Evolutionary conservation across 2,888 invertebrate genomes (phyloP), one percentile per base, ranked within the genome.

Genomic region (Tiliacea aurago): DNA sequence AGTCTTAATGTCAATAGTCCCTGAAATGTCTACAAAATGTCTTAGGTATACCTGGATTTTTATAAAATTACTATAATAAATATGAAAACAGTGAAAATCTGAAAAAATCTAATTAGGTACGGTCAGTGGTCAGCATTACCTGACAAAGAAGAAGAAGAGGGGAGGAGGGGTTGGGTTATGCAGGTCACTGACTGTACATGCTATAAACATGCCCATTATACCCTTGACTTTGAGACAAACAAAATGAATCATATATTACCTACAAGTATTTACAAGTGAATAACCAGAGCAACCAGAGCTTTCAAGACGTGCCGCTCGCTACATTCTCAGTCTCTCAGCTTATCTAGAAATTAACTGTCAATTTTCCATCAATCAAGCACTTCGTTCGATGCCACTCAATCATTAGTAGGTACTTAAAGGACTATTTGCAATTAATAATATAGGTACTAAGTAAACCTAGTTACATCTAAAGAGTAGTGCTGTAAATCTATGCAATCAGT

Each of bases 201-300:
- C 55, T 69, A 62, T 75, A 47, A 75, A 65, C 51, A 65, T 9
- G 4, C 13, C 1, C 47, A 64, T 49, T 53, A 53, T 20, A 75
- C 53, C 67, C 67, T 80, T 80, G 63, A 80, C 80, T 78, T 80
- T 84, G 83, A 78, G 80, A 87, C 85, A 87, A 88, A 86, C 77
- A 80, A 51, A 80, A 79, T 87, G 80, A 89, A 83, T 89, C 86
- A 87, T 55, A 87, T 55, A 66, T 56, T 73, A 45, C n/a, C 53
- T 18, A 58, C 18, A 53, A 45, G 15, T 33, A 49, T 23, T 49
- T 37, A 49, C 55, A 70, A 61, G 73, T 72, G 41, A 73, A 78
- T 71, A 74, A 76, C 66, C 49, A 58, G 66, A 65, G 47, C 56
- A 51, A n/a, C n/a, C n/a, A n/a, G n/a, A n/a, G n/a, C 62, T 33